phyloP scores from a whole-genome alignment of 2,888 invertebrate species.

The Punctoribates punctum region DNA sequence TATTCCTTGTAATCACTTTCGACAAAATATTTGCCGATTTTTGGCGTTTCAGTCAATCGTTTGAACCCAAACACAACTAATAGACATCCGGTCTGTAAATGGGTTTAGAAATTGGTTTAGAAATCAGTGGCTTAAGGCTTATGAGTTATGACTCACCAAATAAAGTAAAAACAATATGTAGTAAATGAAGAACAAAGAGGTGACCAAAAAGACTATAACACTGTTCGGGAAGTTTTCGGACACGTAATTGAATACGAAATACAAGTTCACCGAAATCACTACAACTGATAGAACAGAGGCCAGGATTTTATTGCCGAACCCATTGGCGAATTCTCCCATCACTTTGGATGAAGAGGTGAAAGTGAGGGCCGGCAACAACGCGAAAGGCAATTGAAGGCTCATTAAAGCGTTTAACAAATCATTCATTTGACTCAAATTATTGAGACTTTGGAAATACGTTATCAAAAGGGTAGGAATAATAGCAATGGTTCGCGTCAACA shows the following conservation, averaged over 20 bases:
- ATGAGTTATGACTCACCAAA: constrained; percentile 56
- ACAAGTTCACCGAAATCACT: constrained; percentile 74
- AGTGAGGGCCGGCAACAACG: constrained; percentile 76
- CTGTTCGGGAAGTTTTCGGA: constrained; percentile 51
- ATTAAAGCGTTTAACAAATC: constrained; percentile 79
- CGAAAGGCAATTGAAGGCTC: constrained; percentile 82
- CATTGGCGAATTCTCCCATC: constrained; percentile 81
- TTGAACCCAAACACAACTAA: constrained; percentile 38
- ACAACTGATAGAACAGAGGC: constrained; percentile 65
- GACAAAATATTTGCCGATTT: constrained; percentile 34
- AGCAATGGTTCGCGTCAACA: constrained; percentile 77
- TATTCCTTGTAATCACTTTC: constrained; percentile 41
- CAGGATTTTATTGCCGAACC: constrained; percentile 67
- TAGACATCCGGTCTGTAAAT: constrained; percentile 32
- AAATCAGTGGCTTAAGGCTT: background rate
- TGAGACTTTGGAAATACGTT: constrained; percentile 55
- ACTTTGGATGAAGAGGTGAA: constrained; percentile 73
- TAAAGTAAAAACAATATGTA: constrained; percentile 72
- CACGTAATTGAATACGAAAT: constrained; percentile 63
- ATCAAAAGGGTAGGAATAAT: constrained; percentile 65
- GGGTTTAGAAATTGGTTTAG: constrained; percentile 1
- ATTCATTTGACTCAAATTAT: constrained; percentile 73
- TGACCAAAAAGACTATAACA: constrained; percentile 55
- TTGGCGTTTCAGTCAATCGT: constrained; percentile 26
- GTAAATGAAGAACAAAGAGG: constrained; percentile 61